These are phyloP conservation scores for Anadara kagoshimensis DNA, from an alignment of 1,140 invertebrate genomes.

Conservation along the genomic window DNA sequence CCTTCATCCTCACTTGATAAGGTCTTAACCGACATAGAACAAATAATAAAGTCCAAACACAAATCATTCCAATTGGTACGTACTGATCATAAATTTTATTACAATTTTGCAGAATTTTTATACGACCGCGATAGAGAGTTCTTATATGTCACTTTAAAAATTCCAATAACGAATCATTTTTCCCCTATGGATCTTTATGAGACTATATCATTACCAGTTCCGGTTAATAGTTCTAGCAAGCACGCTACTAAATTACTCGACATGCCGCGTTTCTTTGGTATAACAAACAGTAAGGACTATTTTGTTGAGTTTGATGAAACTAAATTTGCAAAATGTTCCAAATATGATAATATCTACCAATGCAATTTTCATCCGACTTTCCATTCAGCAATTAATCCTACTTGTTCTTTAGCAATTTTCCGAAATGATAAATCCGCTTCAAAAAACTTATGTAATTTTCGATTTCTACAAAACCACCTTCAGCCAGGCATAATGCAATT, in stretches of 20 bases:
- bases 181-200: not conserved
- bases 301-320: not conserved
- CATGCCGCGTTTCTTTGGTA: not conserved
- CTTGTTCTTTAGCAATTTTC: not conserved
- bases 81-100: not conserved
- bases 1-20: not conserved
- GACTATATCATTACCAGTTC: constrained; percentile 4
- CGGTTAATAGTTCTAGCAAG: constrained; percentile 4
- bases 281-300: not conserved
- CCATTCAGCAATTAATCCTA: not conserved
- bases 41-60: not conserved
- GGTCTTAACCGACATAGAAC: not conserved
- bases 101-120: not conserved
- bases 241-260: constrained; percentile 10
- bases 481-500: not conserved
- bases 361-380: not conserved
- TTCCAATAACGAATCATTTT: not conserved
- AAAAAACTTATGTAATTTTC: constrained; percentile 7
- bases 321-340: not conserved
- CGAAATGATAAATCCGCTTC: not conserved
- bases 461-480: constrained; percentile 7
- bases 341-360: not conserved
- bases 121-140: not conserved
- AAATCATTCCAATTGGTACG: not conserved
- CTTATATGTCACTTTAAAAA: not conserved